Percentiles rank a stretch among this genome's conserved stretches.
These are phyloP conservation scores for Sminthopsis crassicaudata DNA, from an alignment of 2,113 vertebrate species.

Conservation along the genomic window DNA sequence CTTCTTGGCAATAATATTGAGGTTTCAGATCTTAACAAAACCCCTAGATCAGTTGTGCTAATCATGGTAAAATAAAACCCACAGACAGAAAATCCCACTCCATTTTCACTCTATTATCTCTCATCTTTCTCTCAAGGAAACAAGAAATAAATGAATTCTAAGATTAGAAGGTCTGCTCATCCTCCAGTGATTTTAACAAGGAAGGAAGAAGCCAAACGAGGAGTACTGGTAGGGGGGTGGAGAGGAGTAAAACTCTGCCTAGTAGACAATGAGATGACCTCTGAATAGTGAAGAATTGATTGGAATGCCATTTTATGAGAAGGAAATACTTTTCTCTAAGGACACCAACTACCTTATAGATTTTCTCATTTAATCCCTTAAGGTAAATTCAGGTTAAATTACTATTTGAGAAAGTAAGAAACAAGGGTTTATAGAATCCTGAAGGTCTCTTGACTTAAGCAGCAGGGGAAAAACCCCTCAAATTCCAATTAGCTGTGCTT, in stretches of 20 bases:
- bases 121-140: slow-evolving; percentile 4
- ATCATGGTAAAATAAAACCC: background rate
- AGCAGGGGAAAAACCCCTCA: background rate
- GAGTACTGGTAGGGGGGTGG: background rate
- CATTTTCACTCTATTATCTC: background rate
- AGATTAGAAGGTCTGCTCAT: background rate
- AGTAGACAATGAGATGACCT: background rate
- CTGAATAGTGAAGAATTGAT: background rate
- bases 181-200: background rate
- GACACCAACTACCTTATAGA: background rate
- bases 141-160: background rate
- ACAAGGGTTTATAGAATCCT: background rate
- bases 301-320: background rate
- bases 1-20: background rate
- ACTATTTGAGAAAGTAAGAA: background rate
- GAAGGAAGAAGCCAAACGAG: background rate
- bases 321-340: background rate
- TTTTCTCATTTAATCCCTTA: background rate
- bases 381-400: background rate
- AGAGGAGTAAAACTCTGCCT: background rate
- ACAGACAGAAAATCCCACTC: background rate
- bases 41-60: background rate
- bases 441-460: background rate
- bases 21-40: background rate
- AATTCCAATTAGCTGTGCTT: background rate